phyloP scores from a whole-genome alignment of 2,797 vertebrate species.

The Aythya fuligula region DNA sequence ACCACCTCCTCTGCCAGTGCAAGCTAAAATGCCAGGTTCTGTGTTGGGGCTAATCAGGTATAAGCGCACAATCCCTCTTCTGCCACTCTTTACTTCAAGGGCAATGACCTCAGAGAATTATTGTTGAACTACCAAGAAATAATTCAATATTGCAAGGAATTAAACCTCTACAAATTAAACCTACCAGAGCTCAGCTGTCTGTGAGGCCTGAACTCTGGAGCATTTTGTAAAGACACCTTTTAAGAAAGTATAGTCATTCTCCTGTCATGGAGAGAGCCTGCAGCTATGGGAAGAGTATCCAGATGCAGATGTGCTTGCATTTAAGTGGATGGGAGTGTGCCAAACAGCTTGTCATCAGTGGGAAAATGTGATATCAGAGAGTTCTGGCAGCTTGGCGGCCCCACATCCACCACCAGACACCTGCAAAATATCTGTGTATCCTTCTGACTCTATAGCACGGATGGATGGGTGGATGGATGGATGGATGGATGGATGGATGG shows the following conservation, averaged over 20 bases:
- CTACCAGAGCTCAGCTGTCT: background rate
- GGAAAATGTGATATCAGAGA: background rate
- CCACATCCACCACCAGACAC: background rate
- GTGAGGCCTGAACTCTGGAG: background rate
- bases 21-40: background rate
- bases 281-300: background rate
- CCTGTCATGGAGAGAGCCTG: background rate
- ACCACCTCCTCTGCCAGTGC: background rate
- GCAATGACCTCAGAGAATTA: background rate
- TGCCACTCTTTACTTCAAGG: background rate
- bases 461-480: background rate
- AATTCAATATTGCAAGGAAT: background rate
- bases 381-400: background rate
- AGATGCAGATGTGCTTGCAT: background rate
- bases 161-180: slow-evolving; percentile 1
- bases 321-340: background rate
- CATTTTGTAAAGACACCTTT: background rate
- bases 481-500: background rate
- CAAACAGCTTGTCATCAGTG: background rate
- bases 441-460: background rate
- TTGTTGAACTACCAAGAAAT: background rate
- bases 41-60: background rate
- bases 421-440: background rate
- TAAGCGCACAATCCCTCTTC: background rate
- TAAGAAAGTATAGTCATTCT: background rate